A percentile compares a stretch with the other conserved stretches of the same genome.
Conservation (phyloP, 2,888 invertebrate genomes). For the Apodemia duryi region DNA sequence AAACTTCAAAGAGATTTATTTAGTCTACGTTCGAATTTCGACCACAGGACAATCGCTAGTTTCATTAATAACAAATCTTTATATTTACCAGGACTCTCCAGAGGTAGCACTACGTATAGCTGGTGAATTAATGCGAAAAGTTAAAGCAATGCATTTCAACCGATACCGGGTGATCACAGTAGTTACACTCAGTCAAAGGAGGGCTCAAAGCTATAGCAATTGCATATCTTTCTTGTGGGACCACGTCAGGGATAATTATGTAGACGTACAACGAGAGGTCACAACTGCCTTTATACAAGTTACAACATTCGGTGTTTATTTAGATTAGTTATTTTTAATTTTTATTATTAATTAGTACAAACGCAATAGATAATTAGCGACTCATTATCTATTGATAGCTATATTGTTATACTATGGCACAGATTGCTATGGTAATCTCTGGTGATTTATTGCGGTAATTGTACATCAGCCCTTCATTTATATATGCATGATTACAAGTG, state of each 20-base stretch:
- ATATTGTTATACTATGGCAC: too few relatives aligned
- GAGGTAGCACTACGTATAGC: constrained; percentile 46
- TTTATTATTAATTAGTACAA: too few relatives aligned
- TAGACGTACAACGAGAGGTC: constrained; percentile 44
- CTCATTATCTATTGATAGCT: too few relatives aligned
- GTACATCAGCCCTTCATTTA: too few relatives aligned
- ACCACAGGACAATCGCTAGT: too few relatives aligned
- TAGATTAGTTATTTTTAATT: constrained; percentile 40
- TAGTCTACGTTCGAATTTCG: too few relatives aligned
- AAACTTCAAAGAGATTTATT: too few relatives aligned
- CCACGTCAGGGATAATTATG: constrained; percentile 49
- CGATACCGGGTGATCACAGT: constrained; percentile 56
- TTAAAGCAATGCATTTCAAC: constrained; percentile 50
- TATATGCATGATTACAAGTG: too few relatives aligned
- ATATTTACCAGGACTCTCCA: constrained; percentile 38
- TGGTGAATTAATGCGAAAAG: constrained; percentile 50
- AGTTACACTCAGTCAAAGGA: constrained; percentile 56
- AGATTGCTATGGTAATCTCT: too few relatives aligned
- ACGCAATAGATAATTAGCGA: too few relatives aligned
- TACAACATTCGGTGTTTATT: constrained; percentile 57
- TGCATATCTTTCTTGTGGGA: constrained; percentile 65
- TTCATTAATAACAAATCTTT: too few relatives aligned
- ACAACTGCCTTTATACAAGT: constrained; percentile 54
- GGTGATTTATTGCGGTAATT: too few relatives aligned
- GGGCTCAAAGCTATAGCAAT: constrained; percentile 62